These are phyloP conservation scores for Antheraea yamamai DNA, from an alignment of 2,888 invertebrate species.

Conservation along the genomic window DNA sequence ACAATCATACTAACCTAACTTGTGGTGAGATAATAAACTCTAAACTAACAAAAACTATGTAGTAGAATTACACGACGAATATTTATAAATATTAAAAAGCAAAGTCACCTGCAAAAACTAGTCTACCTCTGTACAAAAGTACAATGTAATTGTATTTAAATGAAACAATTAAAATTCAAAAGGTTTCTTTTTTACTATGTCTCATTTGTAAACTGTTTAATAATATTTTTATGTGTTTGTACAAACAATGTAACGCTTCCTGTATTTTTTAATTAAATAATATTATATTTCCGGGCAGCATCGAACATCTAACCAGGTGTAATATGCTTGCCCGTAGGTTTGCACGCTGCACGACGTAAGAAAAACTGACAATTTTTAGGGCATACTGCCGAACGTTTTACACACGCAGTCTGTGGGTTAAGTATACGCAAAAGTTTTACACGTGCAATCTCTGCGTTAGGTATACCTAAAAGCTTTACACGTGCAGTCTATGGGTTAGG, in stretches of 20 bases:
- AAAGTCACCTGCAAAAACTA: not conserved
- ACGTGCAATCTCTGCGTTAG: too few relatives aligned
- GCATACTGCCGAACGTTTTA: too few relatives aligned
- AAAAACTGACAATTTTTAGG: too few relatives aligned
- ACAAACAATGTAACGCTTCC: not conserved
- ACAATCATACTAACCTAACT: too few relatives aligned
- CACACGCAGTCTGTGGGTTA: too few relatives aligned
- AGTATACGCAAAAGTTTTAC: too few relatives aligned
- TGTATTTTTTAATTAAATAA: not conserved
- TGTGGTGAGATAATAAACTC: too few relatives aligned
- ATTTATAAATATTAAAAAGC: not conserved
- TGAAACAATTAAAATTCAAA: slow-evolving; percentile 4
- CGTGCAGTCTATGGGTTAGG: too few relatives aligned
- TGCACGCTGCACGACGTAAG: too few relatives aligned
- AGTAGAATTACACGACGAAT: not conserved
- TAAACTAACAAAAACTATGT: not conserved
- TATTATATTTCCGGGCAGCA: not conserved
- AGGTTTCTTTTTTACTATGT: not conserved
- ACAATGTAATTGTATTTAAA: not conserved
- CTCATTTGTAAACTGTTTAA: not conserved
- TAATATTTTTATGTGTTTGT: not conserved
- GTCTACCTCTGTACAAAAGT: not conserved
- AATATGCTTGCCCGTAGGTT: too few relatives aligned
- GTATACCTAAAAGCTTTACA: too few relatives aligned
- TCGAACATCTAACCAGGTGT: too few relatives aligned